Base-by-base conservation (phyloP, 2,888 invertebrate genomes). In the Trisateles emortualis region DNA sequence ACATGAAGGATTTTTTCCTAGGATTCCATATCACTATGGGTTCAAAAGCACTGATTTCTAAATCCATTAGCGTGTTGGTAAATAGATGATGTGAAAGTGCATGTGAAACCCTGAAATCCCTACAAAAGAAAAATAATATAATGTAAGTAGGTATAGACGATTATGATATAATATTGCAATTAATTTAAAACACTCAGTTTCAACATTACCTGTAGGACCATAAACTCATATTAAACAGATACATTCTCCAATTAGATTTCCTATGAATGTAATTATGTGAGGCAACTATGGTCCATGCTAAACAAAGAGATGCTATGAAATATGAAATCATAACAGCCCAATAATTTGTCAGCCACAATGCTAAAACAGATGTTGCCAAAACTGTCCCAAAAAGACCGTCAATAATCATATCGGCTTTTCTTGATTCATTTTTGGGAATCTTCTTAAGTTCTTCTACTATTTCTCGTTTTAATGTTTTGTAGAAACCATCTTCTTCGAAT, bases 251-350 rank as follows among this genome's bases (percentile, higher is more conserved):
- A 76, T 95, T 97, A 60, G 96, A 95, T 61, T 90, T 94, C 75
- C 94, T 94, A 78, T 97, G 97, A 62, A 97, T 95, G 78, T 95
- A 97, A 78, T 97, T 97, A 77, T 98, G 97, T 0, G 95, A 92
- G 0, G 94, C 93, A 2, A 96, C 92, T 0, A 93, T 84, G 0
- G 94, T 86, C 93, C 95, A 94, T 1, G 93, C 91, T 2, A 97
- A 79, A 0, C 94, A 79, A 0, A 94, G 38, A 1, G 95, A 82
- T 1, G 90, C 86, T 13, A 76, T 54, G 3, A 87, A 38, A 50
- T 84, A 87, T 1, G 76, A 81, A 0, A 62, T 44, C 75, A 76
- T 74, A 1, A 74, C 72, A 5, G 79, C 22, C 81, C 81, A 86
- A 42, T 85, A 82, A 50, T 81, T 67, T 10, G 70, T 76, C 1